A percentile compares a stretch with the other conserved stretches of the same genome.
phyloP scores from a whole-genome alignment of 2,797 vertebrate genomes.

The Brachymystax lenok region DNA sequence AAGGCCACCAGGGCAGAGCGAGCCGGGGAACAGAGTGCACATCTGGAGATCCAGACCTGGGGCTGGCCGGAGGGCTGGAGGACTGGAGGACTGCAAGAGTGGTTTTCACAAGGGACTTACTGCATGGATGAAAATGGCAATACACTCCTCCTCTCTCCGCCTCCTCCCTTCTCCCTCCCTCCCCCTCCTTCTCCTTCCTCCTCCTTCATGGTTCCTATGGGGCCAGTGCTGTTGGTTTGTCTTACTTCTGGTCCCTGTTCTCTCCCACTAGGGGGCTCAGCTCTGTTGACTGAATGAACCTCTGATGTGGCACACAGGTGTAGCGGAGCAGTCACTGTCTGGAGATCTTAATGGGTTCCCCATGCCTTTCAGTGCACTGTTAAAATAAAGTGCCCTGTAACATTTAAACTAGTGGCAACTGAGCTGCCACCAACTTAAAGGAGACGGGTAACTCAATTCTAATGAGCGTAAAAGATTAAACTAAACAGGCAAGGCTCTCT shows the following conservation, averaged over 20 bases:
- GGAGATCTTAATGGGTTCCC: slow-evolving; percentile 28
- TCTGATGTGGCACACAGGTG: slow-evolving; percentile 36
- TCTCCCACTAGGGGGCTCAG: slow-evolving; percentile 67
- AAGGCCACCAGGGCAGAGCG: slow-evolving; percentile 59
- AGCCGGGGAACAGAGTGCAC: slow-evolving; percentile 46
- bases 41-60: slow-evolving; percentile 63
- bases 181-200: slow-evolving; percentile 7
- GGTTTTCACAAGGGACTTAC: background rate
- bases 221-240: slow-evolving; percentile 36
- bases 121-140: background rate
- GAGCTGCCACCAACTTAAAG: too few species aligned
- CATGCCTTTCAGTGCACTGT: slow-evolving; percentile 17
- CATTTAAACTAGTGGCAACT: too few species aligned
- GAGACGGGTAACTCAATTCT: too few species aligned
- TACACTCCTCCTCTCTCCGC: background rate
- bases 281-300: slow-evolving; percentile 64
- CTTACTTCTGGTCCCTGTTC: slow-evolving; percentile 12
- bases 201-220: background rate
- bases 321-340: slow-evolving; percentile 46
- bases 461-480: background rate
- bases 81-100: background rate
- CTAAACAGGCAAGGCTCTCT: background rate
- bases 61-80: background rate
- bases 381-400: too few species aligned
- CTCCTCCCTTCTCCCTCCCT: background rate